Evolutionary conservation across 2,888 invertebrate genomes (phyloP), one percentile per base, ranked within the genome.

Genomic region (Pseudococcus jackbeardsleyi): DNA sequence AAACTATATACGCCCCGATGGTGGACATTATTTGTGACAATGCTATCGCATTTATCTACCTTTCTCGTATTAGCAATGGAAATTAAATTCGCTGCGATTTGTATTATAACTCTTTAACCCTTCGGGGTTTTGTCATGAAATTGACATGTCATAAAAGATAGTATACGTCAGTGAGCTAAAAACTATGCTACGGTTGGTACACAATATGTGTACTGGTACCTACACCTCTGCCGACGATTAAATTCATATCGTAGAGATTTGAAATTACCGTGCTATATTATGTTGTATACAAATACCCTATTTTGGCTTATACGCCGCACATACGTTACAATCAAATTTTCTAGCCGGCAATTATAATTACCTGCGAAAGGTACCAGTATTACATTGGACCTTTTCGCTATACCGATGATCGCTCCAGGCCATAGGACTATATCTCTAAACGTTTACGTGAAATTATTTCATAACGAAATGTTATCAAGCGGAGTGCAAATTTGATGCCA

Each of bases 1-100:
- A 46, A 82, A 82, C 46, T 11, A 42, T 11, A 42, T 46, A 42
- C 39, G 46, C 33, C 79, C 33, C 46, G 79, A 46, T 33, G 19
- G 79, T 82, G 79, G 79, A 82, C 79, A 46, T 82, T 82, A 82
- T 82, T 82, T 82, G 79, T 46, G 79, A 82, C 79, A 82, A 82
- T 82, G 46, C 19, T 82, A 46, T 82, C 39, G 79, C 46, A 82
- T 82, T 82, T 82, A 46, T 82, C 39, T 82, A 82, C 79, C 39
- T 42, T 82, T 46, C 46, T 46, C 42, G 46, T 82, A 46, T 82
- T 46, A 82, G 79, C 79, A 4, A 82, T 82, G 79, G 79, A 82
- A 82, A 82, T 82, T 82, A 82, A 82, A 82, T 82, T 82, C 79
- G 46, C 39, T 46, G 79, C 79, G 79, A 82, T 82, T 82, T 82